phyloP scores from a whole-genome alignment of 2,113 vertebrate genomes.

The Tenebrosternarchus preto region DNA sequence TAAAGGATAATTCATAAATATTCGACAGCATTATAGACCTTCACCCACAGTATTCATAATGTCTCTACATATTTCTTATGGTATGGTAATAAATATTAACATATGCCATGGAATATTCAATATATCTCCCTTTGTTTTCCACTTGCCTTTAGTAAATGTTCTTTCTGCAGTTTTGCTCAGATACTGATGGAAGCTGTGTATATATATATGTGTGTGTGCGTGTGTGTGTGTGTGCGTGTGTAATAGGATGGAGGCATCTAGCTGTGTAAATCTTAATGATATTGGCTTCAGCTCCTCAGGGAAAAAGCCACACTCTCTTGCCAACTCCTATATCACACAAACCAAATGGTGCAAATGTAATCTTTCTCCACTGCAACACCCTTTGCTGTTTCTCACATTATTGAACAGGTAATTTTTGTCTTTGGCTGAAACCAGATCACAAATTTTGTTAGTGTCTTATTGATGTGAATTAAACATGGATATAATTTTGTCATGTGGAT shows the following conservation, averaged over 20 bases:
- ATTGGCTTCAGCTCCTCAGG: conserved; percentile 63
- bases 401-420: conserved; percentile 32
- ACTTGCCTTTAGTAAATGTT: not conserved
- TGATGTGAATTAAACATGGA: conserved; percentile 7
- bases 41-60: conserved; percentile 15
- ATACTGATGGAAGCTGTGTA: conserved; percentile 10
- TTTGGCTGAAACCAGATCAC: no score
- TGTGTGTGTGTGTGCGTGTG: conserved; percentile 39
- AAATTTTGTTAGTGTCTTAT: not conserved
- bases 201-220: not conserved
- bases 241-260: conserved; percentile 63
- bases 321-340: conserved; percentile 64
- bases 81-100: conserved; percentile 55
- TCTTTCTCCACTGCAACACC: conserved; percentile 60
- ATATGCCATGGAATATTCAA: not conserved
- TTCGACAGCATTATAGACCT: conserved; percentile 7
- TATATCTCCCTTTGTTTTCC: not conserved
- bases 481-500: conserved; percentile 4
- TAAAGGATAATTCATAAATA: conserved; percentile 35
- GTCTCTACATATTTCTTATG: conserved; percentile 21
- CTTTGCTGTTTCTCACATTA: conserved; percentile 50
- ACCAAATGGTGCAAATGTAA: conserved; percentile 65
- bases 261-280: conserved; percentile 68
- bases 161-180: not conserved
- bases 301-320: conserved; percentile 59